Evolutionary conservation across 2,113 vertebrate genomes (phyloP), one percentile per base, ranked within the genome.

Genomic region (Ciconia stormi): DNA sequence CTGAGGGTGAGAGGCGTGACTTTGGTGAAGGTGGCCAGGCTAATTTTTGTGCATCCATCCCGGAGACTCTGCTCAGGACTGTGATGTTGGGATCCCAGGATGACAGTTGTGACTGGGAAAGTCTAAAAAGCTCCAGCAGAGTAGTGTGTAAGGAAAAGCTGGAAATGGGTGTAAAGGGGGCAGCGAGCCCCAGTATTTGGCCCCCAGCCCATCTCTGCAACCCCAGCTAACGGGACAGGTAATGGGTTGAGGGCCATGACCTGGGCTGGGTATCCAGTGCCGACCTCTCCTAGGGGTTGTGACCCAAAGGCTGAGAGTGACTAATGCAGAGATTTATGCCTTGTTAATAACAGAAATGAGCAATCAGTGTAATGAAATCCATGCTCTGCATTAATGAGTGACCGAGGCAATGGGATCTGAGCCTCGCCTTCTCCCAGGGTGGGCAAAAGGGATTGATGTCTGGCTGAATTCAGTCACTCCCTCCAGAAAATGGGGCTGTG

Each of bases 281-380:
- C 3, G 50, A 87, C 92, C 62, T 95, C 71, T 94, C 44, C 36
- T 29, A 30, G 40, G n/a, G 96, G 76, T 67, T 93, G 76, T 89
- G 93, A 96, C 87, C 91, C 0, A 0, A 36, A 47, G 66, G 50
- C 73, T 62, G 44, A 34, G 82, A 95, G 62, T 0, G 2, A 77
- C 79, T 87, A 40, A 78, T 26, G 70, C 6, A 7, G 73, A 94
- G 95, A 96, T 97, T 95, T 95, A 93, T 96, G 94, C 58, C 85
- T 91, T 77, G 61, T 95, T 97, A 97, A 96, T 96, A 94, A 80
- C 44, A 96, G 92, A 95, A 92, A 2, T 77, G 94, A 87, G 71
- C 92, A 94, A 95, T 96, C 91, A 76, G 44, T 18, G 90, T 92
- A 96, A 97, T 97, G 94, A 96, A 97, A 89, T 34, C 87, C 92